Conservation (phyloP, 2,888 invertebrate genomes). For the Eristalis intricaria region DNA sequence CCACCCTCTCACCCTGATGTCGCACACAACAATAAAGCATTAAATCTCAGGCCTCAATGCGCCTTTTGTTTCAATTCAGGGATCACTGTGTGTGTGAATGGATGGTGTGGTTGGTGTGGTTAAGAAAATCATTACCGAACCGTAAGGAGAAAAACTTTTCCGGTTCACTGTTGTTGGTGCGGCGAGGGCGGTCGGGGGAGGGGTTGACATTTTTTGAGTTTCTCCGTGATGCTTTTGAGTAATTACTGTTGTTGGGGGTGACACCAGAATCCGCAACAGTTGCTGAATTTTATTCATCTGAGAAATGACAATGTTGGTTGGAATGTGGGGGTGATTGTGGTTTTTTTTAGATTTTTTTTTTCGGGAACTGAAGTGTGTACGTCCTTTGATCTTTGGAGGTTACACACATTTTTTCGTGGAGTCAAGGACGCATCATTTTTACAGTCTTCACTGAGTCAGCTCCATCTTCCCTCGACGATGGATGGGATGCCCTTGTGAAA, state of each 20-base stretch:
- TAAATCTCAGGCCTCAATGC: conserved; percentile 39
- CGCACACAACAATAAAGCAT: conserved; percentile 41
- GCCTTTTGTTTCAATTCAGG: conserved; percentile 61
- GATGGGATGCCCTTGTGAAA: too few species aligned
- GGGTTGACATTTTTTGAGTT: neutral
- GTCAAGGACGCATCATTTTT: too few species aligned
- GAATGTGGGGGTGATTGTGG: neutral
- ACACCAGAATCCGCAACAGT: conserved; percentile 38
- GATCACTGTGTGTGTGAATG: neutral
- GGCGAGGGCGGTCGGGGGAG: too few species aligned
- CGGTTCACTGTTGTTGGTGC: neutral
- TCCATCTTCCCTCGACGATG: too few species aligned
- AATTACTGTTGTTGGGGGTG: conserved; percentile 43
- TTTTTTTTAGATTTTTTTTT: neutral
- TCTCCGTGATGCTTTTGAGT: conserved; percentile 42
- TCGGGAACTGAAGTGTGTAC: too few species aligned
- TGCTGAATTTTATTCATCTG: conserved; percentile 21
- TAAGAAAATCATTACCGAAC: conserved; percentile 49
- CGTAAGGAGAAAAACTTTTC: conserved; percentile 17
- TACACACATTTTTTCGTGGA: too few species aligned
- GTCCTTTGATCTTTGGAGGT: too few species aligned
- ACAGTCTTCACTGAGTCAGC: too few species aligned
- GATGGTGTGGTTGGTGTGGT: neutral
- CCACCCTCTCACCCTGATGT: neutral
- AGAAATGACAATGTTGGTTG: conserved; percentile 17